These are phyloP conservation scores for Platysteira castanea DNA, from an alignment of 2,113 vertebrate genomes.

Conservation along the genomic window DNA sequence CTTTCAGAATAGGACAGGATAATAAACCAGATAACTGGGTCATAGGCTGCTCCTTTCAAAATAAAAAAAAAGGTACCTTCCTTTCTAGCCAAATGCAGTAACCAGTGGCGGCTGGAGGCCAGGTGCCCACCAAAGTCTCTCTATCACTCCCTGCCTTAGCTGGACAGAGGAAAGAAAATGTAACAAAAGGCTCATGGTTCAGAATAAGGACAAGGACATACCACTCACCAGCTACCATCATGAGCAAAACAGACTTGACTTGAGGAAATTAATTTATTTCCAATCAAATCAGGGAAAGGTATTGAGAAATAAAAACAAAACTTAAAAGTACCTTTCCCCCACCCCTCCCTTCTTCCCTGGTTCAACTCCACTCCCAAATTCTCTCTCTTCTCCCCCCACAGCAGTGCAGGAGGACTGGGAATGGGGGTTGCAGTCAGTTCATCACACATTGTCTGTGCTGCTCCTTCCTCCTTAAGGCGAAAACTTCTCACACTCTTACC, in stretches of 20 bases:
- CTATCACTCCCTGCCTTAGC: background rate
- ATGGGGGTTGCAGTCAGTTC: rapidly evolving
- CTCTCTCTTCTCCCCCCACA: rapidly evolving
- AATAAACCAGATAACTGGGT: background rate
- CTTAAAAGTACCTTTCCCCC: background rate
- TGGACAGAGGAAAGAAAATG: background rate
- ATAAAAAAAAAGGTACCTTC: background rate
- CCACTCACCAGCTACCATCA: background rate
- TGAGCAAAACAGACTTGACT: background rate
- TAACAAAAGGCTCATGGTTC: background rate
- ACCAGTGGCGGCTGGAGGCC: background rate
- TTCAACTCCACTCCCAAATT: background rate
- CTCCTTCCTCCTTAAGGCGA: background rate
- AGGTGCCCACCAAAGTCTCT: background rate
- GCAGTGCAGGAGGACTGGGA: background rate
- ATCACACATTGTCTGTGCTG: background rate
- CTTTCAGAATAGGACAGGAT: background rate
- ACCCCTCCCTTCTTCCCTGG: background rate
- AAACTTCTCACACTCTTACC: background rate
- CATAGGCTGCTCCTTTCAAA: background rate
- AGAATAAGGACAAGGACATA: background rate
- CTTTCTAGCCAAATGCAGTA: background rate
- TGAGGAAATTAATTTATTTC: background rate
- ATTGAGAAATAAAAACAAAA: background rate
- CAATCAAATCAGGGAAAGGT: background rate